Conservation (phyloP, 1,140 invertebrate species). For the Macrobrachium nipponense region DNA sequence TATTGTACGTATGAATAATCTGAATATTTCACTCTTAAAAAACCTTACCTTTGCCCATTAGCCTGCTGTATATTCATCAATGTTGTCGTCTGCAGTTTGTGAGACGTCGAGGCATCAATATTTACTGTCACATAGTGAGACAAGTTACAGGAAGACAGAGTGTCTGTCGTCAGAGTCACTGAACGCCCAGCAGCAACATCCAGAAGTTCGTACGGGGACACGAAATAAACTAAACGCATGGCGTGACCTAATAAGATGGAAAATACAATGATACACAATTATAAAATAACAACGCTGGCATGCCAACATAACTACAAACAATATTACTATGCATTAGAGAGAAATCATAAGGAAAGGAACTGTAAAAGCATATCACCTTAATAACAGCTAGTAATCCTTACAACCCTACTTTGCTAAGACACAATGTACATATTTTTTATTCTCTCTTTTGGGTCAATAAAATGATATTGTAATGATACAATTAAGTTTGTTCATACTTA, state of each 20-base stretch:
- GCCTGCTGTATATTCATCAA: slow-evolving; percentile 81
- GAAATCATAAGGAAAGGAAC: too few relatives aligned
- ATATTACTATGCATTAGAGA: too few relatives aligned
- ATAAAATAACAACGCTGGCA: too few relatives aligned
- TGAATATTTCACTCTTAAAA: background rate
- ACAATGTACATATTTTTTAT: too few relatives aligned
- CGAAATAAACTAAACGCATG: slow-evolving; percentile 94
- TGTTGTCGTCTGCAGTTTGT: slow-evolving; percentile 86
- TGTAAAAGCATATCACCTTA: too few relatives aligned
- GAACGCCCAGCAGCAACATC: slow-evolving; percentile 80
- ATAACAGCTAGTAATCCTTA: too few relatives aligned
- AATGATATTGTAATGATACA: too few relatives aligned
- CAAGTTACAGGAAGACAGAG: slow-evolving; percentile 78
- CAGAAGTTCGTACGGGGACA: slow-evolving; percentile 92
- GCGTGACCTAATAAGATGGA: slow-evolving; percentile 78
- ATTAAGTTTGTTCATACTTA: too few relatives aligned
- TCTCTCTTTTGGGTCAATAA: too few relatives aligned
- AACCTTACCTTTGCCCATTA: slow-evolving; percentile 80
- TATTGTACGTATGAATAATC: too few relatives aligned
- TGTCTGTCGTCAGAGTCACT: slow-evolving; percentile 80
- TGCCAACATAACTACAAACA: too few relatives aligned
- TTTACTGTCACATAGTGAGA: slow-evolving; percentile 90
- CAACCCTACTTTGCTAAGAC: too few relatives aligned
- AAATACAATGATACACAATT: background rate
- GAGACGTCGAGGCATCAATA: slow-evolving; percentile 87